These are phyloP conservation scores for Netta rufina DNA, from an alignment of 2,797 vertebrate species.

Conservation along the genomic window DNA sequence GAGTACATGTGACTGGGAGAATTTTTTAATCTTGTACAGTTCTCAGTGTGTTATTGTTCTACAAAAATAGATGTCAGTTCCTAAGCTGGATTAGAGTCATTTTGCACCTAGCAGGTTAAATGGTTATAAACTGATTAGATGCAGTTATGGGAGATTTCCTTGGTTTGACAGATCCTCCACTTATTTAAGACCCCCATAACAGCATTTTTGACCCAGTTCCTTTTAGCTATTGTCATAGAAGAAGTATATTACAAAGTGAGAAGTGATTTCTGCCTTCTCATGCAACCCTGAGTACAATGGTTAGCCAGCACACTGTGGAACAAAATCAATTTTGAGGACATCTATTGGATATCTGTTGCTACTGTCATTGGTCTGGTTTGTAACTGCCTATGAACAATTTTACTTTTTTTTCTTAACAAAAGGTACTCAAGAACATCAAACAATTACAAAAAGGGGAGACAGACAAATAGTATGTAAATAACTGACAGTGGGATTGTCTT, in stretches of 20 bases:
- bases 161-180: background rate
- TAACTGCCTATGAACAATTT: conserved; percentile 33
- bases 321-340: conserved; percentile 10
- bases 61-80: background rate
- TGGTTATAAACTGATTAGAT: background rate
- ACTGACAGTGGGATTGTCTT: conserved; percentile 1
- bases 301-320: background rate
- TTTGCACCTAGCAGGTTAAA: background rate
- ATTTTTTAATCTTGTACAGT: background rate
- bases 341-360: conserved; percentile 28
- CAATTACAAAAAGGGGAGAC: background rate
- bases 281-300: conserved; percentile 22
- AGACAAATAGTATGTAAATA: conserved; percentile 21
- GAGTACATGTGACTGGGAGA: background rate
- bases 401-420: background rate
- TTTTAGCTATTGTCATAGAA: background rate
- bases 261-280: conserved; percentile 40
- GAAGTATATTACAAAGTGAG: conserved; percentile 1
- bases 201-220: background rate
- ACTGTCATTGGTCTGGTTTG: conserved; percentile 15
- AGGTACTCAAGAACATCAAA: background rate
- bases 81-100: background rate
- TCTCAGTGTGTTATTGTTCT: background rate
- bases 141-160: background rate
- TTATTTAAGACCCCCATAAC: background rate